Conservation (phyloP, 1,140 invertebrate genomes). For the Meloidogyne chitwoodi region DNA sequence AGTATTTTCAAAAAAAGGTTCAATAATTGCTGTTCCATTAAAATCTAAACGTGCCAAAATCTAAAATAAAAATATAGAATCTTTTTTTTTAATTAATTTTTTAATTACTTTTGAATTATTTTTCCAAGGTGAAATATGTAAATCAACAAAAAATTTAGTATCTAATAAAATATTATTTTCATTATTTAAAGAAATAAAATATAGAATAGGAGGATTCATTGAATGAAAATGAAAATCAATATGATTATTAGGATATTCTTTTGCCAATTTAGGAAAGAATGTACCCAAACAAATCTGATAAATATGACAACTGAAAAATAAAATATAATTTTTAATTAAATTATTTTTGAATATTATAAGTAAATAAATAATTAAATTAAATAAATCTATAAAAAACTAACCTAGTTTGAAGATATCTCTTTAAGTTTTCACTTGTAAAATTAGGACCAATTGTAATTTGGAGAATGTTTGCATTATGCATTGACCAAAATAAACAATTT, state of each 20-base stretch:
- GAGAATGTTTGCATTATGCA: conserved; percentile 24
- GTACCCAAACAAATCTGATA: conserved; percentile 39
- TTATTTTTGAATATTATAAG: too few species aligned
- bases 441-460: conserved; percentile 31
- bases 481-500: conserved; percentile 15
- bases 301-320: conserved; percentile 32
- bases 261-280: conserved; percentile 28
- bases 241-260: conserved; percentile 31
- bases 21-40: conserved; percentile 21
- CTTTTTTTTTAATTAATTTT: neutral
- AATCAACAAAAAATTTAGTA: conserved; percentile 34
- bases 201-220: conserved; percentile 13
- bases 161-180: neutral
- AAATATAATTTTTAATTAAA: neutral
- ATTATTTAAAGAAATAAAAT: neutral
- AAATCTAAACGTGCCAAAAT: conserved; percentile 14
- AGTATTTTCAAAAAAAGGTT: conserved; percentile 24
- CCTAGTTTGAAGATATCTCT: conserved; percentile 29
- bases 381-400: too few species aligned
- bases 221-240: conserved; percentile 38
- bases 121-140: conserved; percentile 36
- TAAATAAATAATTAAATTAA: too few species aligned
- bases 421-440: conserved; percentile 26
- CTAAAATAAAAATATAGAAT: neutral
- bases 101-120: conserved; percentile 26